These are phyloP conservation scores for Crotalus viridis DNA, from an alignment of 2,113 vertebrate species.

Conservation along the genomic window DNA sequence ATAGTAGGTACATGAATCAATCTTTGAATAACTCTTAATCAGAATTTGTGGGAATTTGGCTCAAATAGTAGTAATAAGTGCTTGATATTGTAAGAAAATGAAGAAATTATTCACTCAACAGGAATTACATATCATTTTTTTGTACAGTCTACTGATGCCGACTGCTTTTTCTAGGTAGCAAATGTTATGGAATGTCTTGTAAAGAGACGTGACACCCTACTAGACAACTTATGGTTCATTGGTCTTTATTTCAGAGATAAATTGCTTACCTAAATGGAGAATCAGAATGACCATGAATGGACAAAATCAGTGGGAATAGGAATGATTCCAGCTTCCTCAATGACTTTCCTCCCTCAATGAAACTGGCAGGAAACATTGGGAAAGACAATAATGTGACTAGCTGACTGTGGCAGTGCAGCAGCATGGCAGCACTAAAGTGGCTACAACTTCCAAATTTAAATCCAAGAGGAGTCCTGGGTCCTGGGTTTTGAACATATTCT, in stretches of 20 bases:
- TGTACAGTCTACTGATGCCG: not conserved
- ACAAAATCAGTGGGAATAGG: not conserved
- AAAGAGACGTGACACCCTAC: not conserved
- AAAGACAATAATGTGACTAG: not conserved
- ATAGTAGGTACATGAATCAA: not conserved
- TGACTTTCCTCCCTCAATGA: not conserved
- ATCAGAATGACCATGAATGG: not conserved
- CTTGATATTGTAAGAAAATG: not conserved
- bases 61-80: not conserved
- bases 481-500: not conserved
- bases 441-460: not conserved
- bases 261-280: not conserved
- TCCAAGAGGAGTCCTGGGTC: not conserved
- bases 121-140: not conserved
- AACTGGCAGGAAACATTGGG: not conserved
- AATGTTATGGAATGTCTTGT: not conserved
- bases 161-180: not conserved
- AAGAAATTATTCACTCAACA: not conserved
- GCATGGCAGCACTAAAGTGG: not conserved
- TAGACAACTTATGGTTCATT: not conserved
- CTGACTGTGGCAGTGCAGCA: not conserved
- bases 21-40: not conserved
- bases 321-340: not conserved
- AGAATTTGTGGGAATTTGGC: not conserved
- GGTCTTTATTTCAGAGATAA: not conserved